Evolutionary conservation across 1,140 invertebrate species (phyloP).

Genomic region (Drosophila santomea): DNA sequence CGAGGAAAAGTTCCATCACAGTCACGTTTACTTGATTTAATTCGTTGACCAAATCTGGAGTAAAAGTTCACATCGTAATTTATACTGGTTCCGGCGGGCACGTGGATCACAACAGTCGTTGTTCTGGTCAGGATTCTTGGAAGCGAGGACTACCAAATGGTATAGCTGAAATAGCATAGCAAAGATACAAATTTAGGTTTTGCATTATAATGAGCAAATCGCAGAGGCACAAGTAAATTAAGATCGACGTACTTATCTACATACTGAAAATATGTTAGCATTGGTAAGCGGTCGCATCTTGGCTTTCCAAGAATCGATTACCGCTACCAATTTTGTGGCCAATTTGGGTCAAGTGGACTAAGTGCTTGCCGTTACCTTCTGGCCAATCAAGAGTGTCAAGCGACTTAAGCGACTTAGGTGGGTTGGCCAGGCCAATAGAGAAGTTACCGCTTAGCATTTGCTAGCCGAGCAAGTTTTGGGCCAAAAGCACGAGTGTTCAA

Average conservation of each 20-base stretch:
- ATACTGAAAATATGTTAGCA: background rate
- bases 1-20: conserved; percentile 75
- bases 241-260: no score
- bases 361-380: conserved; percentile 17
- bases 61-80: conserved; percentile 76
- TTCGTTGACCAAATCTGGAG: conserved; percentile 69
- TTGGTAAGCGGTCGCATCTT: background rate
- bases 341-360: conserved; percentile 36
- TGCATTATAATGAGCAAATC: no score
- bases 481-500: conserved; percentile 32
- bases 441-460: conserved; percentile 27
- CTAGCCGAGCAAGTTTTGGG: conserved; percentile 23
- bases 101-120: conserved; percentile 56
- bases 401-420: conserved; percentile 7
- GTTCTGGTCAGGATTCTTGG: background rate
- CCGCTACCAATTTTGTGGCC: background rate
- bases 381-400: conserved; percentile 27
- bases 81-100: conserved; percentile 55
- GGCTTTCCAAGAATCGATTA: background rate
- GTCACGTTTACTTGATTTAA: conserved; percentile 74
- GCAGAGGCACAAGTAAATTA: no score
- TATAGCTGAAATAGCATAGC: no score
- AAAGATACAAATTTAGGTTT: no score
- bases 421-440: conserved; percentile 6
- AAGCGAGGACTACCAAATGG: background rate